phyloP scores from a whole-genome alignment of 2,797 vertebrate species.

The Pseudochaenichthys georgianus region DNA sequence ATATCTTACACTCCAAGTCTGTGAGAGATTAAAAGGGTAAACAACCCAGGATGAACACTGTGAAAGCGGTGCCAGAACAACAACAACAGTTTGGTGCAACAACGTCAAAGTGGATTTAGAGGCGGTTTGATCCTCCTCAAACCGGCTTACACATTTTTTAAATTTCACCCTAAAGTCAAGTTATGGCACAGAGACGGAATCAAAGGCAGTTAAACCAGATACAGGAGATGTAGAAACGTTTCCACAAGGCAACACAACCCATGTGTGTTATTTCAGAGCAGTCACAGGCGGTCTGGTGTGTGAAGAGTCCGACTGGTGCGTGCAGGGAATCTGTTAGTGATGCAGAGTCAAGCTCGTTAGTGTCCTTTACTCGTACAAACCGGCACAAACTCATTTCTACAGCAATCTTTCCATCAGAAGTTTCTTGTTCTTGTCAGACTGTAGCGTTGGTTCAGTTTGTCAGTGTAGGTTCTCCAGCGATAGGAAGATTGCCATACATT shows the following conservation, averaged over 20 bases:
- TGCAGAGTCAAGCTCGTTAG: conserved; percentile 15
- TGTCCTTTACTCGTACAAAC: background rate
- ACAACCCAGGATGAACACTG: conserved; percentile 3
- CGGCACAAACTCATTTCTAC: background rate
- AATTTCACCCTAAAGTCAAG: background rate
- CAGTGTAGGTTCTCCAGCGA: background rate
- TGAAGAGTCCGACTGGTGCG: conserved; percentile 21
- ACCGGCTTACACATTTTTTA: background rate
- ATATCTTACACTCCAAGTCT: conserved; percentile 9
- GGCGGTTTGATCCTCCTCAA: conserved; percentile 32
- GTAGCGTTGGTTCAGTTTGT: background rate
- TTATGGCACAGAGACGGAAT: conserved; percentile 45
- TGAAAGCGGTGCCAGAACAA: background rate
- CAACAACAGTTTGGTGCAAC: conserved; percentile 21
- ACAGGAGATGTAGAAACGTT: conserved; percentile 42
- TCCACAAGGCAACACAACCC: conserved; percentile 39
- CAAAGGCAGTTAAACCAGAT: conserved; percentile 43
- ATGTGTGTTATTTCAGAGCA: conserved; percentile 37
- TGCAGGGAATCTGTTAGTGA: conserved; percentile 5
- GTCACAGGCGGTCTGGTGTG: conserved; percentile 43
- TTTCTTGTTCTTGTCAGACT: conserved; percentile 3
- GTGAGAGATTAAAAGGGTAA: conserved; percentile 21
- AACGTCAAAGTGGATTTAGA: conserved; percentile 15
- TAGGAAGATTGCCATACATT: background rate
- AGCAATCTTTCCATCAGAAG: background rate